A percentile compares a stretch with the other conserved stretches of the same genome.
Evolutionary conservation across 2,888 invertebrate species (phyloP).

Genomic region (Ennomos erosarius): DNA sequence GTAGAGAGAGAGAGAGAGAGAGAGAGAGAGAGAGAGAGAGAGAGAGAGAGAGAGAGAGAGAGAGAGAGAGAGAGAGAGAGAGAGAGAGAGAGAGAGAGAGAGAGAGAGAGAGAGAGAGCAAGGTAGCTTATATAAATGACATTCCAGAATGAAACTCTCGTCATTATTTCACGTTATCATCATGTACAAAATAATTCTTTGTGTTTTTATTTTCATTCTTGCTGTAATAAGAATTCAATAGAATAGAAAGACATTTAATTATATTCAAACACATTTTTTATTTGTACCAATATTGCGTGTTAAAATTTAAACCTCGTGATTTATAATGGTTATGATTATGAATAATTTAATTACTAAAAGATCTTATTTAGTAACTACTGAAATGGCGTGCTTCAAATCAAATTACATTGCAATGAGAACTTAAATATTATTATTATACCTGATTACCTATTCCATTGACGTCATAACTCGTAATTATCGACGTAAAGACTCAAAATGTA

Average conservation of each 20-base stretch:
- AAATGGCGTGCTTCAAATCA: slow-evolving; percentile 20
- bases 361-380: not conserved
- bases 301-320: slow-evolving; percentile 1
- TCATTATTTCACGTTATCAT: no score
- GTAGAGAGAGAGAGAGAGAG: no score
- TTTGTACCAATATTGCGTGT: slow-evolving; percentile 14
- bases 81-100: no score
- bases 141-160: no score
- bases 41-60: no score
- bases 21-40: no score
- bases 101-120: no score
- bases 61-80: no score
- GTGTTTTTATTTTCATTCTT: no score
- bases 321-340: slow-evolving; percentile 18
- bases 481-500: not conserved
- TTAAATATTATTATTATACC: not conserved
- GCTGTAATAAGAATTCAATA: no score
- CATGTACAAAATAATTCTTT: no score
- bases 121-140: no score
- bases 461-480: not conserved
- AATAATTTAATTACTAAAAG: slow-evolving; percentile 22
- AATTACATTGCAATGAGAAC: slow-evolving; percentile 1
- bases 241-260: not conserved
- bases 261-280: not conserved
- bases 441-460: not conserved